Evolutionary conservation across 2,113 vertebrate genomes (phyloP), one percentile per base, ranked within the genome.

Genomic region (Podarcis raffonei): DNA sequence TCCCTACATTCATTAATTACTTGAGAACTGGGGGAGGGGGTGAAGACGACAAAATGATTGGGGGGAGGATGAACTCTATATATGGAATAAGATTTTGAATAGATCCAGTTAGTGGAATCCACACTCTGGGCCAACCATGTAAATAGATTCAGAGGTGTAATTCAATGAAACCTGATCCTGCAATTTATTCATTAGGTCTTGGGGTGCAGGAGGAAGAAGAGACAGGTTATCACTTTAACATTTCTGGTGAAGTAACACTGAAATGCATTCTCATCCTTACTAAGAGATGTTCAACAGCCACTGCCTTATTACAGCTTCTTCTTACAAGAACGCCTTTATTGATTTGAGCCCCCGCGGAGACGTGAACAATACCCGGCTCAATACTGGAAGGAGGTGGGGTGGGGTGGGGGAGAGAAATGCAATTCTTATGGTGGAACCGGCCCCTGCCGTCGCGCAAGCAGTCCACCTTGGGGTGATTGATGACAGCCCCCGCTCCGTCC

Each of bases 381-480:
- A 68, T 53, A 16, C 18, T 57, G 4, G 4, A n/a, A 48, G 25
- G 37, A 25, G 68, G 1, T 4, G 3, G 53, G 68, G 1, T 4
- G 3, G 53, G 23, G 37, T 2, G 3, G 23, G 25, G 23, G 8
- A 65, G 13, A 68, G 71, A 94, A 83, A 18, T 65, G n/a, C 83
- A 94, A 79, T 39, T 82, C 92, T 87, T 97, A 96, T 97, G 90
- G 92, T 89, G 94, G 94, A 95, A 95, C 88, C 92, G 79, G 92
- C 91, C 91, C 94, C 93, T 88, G 94, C 95, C 89, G 93, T 90
- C 94, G 91, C 95, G 93, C 86, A 95, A 93, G 92, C 66, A 94
- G 94, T 95, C 89, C 96, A 94, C 85, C 72, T 88, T 48, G 80
- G 93, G 94, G 94, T 96, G 96, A 97, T 96, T 95, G 96, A 97